phyloP scores from a whole-genome alignment of 2,113 vertebrate genomes.

The Garra rufa region DNA sequence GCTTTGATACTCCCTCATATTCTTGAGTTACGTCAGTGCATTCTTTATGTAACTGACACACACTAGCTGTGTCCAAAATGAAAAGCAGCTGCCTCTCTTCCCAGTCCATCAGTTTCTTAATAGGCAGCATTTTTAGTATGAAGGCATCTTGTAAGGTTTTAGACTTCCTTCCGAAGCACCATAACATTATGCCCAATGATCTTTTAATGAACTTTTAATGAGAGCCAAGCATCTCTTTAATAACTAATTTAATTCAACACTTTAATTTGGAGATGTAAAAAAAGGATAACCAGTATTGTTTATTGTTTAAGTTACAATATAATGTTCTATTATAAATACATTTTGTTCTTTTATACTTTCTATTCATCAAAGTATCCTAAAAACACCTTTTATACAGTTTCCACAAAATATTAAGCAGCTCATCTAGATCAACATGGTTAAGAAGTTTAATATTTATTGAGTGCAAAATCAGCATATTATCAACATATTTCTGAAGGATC shows the following conservation, averaged over 20 bases:
- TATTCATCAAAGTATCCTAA: too few species aligned
- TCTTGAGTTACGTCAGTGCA: conserved; percentile 20
- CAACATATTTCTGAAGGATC: too few species aligned
- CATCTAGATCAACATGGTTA: too few species aligned
- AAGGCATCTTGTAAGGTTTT: neutral
- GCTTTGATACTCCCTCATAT: conserved; percentile 2
- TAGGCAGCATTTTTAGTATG: neutral
- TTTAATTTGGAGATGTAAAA: neutral
- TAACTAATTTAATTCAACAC: neutral
- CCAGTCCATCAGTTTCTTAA: neutral
- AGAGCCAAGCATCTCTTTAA: neutral
- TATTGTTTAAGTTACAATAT: too few species aligned
- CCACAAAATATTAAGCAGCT: too few species aligned
- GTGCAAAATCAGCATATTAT: too few species aligned
- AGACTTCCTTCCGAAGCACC: neutral
- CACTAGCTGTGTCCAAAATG: conserved; percentile 5
- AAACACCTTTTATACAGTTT: too few species aligned
- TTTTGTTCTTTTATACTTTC: too few species aligned
- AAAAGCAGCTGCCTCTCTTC: conserved; percentile 5
- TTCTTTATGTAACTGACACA: conserved; percentile 43
- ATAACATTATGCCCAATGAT: neutral
- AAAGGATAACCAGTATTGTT: neutral
- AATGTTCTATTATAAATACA: too few species aligned
- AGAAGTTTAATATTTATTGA: too few species aligned
- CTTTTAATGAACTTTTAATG: neutral